Evolutionary conservation across 2,797 vertebrate genomes (phyloP).

Genomic region (Ctenopoma multispine): DNA sequence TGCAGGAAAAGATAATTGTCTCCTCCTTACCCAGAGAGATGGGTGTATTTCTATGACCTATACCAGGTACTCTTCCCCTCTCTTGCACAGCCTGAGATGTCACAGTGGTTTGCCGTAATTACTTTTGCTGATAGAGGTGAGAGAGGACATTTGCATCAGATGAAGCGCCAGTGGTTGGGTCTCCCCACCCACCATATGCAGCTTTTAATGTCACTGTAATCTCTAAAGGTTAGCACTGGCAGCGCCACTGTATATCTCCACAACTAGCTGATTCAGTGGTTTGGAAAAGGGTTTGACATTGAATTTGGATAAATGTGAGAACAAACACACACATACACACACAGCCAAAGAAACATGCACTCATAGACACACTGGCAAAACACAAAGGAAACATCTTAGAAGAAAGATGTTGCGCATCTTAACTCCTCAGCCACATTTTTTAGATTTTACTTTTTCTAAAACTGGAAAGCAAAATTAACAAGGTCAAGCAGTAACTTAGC

Average conservation of each 20-base stretch:
- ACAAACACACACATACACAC: slow-evolving; percentile 2
- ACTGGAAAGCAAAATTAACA: slow-evolving; percentile 20
- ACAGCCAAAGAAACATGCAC: background rate
- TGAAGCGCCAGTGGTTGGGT: slow-evolving; percentile 54
- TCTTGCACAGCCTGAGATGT: slow-evolving; percentile 66
- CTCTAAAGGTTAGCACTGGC: slow-evolving; percentile 77
- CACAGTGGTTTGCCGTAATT: slow-evolving; percentile 82
- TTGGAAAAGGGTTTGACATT: slow-evolving; percentile 78
- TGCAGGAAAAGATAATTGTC: slow-evolving; percentile 75
- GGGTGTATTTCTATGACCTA: slow-evolving; percentile 80
- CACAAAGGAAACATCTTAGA: slow-evolving; percentile 9
- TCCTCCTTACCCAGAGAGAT: slow-evolving; percentile 71
- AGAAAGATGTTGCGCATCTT: slow-evolving; percentile 26
- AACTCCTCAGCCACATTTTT: background rate
- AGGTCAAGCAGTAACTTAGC: slow-evolving; percentile 30
- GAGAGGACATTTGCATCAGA: slow-evolving; percentile 81
- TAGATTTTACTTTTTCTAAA: background rate
- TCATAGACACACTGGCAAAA: slow-evolving; percentile 3
- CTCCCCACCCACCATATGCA: slow-evolving; percentile 57
- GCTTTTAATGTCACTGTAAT: slow-evolving; percentile 83
- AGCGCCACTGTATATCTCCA: slow-evolving; percentile 59
- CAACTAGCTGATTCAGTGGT: slow-evolving; percentile 74
- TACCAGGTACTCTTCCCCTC: slow-evolving; percentile 64
- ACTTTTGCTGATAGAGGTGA: slow-evolving; percentile 86
- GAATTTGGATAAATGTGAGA: slow-evolving; percentile 49